These are phyloP conservation scores for Oryzias sinensis DNA, from an alignment of 2,797 vertebrate species.

Conservation along the genomic window DNA sequence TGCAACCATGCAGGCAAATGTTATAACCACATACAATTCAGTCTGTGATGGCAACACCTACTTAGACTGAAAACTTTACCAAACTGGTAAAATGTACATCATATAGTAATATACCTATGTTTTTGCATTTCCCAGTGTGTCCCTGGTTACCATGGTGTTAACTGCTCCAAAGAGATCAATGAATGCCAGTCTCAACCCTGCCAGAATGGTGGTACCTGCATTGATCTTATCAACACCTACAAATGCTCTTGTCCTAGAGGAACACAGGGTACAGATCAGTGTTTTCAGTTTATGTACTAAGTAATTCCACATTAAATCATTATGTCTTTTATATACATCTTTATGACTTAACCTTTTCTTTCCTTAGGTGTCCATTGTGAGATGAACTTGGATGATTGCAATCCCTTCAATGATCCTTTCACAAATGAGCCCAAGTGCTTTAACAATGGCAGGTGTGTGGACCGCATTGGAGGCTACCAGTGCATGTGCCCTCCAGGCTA, in stretches of 20 bases:
- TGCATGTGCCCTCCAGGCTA: slow-evolving; percentile 91
- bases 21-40: no score
- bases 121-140: slow-evolving; percentile 79
- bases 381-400: slow-evolving; percentile 96
- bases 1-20: background rate
- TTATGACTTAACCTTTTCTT: slow-evolving; percentile 2
- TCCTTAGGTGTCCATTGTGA: slow-evolving; percentile 92
- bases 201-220: slow-evolving; percentile 94
- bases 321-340: background rate
- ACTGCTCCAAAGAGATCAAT: slow-evolving; percentile 95
- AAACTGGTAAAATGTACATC: background rate
- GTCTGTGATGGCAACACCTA: background rate
- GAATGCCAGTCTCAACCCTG: slow-evolving; percentile 96
- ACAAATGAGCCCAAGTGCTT: slow-evolving; percentile 94
- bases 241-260: slow-evolving; percentile 97
- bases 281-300: slow-evolving; percentile 63
- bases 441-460: slow-evolving; percentile 92
- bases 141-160: slow-evolving; percentile 92
- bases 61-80: background rate
- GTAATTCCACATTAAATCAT: background rate
- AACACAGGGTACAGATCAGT: slow-evolving; percentile 88
- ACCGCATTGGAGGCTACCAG: slow-evolving; percentile 93
- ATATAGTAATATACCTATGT: background rate
- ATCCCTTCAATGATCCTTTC: slow-evolving; percentile 82
- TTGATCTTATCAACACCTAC: slow-evolving; percentile 96